These are phyloP conservation scores for Sanderia malayensis DNA, from an alignment of 30 jellyfish, hydroid and myxozoan genomes.

Conservation along the genomic window DNA sequence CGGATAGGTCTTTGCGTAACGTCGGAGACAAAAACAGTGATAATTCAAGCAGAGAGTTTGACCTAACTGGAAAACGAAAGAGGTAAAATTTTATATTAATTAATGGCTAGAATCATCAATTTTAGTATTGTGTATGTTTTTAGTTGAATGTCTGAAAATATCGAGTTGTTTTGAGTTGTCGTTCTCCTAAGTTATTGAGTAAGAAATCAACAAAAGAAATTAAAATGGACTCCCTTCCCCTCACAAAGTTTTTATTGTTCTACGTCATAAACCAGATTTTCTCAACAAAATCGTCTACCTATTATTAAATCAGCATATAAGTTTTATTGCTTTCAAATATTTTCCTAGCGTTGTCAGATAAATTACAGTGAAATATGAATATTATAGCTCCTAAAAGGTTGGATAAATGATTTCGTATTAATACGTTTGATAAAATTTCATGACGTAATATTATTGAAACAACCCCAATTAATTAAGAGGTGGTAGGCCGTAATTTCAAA, in stretches of 20 bases:
- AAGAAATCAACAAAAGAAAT: not conserved
- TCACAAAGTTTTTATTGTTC: not conserved
- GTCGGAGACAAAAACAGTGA: slow-evolving; percentile 56
- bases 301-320: no score
- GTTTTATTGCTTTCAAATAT: no score
- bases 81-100: slow-evolving; percentile 13
- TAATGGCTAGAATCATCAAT: not conserved
- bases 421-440: no score
- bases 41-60: slow-evolving; percentile 45
- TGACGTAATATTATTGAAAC: no score
- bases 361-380: no score
- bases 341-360: no score
- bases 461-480: no score
- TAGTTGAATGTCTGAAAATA: not conserved
- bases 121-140: not conserved
- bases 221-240: not conserved
- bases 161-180: not conserved
- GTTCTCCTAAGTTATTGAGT: not conserved
- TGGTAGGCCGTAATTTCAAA: no score
- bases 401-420: no score
- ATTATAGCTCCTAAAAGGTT: no score
- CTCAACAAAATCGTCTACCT: not conserved
- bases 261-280: not conserved
- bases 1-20: slow-evolving; percentile 71
- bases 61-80: slow-evolving; percentile 13